Evolutionary conservation across 2,888 invertebrate genomes (phyloP), one percentile per base, ranked within the genome.

Genomic region (Clepsis dumicolana): DNA sequence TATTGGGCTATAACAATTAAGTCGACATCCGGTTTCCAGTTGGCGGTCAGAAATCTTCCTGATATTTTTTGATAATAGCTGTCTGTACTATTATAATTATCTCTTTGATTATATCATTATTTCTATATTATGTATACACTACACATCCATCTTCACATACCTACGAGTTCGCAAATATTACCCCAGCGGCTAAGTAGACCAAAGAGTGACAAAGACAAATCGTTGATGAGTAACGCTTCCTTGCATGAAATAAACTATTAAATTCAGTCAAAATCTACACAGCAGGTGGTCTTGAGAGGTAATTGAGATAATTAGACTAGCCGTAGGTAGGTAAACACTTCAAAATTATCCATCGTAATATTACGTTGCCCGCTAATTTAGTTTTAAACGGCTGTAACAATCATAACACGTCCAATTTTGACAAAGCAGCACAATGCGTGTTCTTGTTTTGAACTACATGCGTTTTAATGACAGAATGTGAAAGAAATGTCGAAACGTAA

Each of bases 401-500:
- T 59, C 57, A 65, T 65, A 59, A 38, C 65, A 59, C 65, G 14
- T 64, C 52, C 64, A 59, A 59, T 68, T 68, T n/a, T 52, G 16
- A 64, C 52, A 59, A 64, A 52, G 64, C 64, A 64, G 16, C 38
- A 71, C 72, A 70, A 71, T 67, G 69, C 61, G 62, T 68, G 74
- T 70, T 73, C 73, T 74, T 64, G 70, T 74, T 76, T 74, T 70
- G 71, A 72, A 72, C 52, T 52, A 72, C 73, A 72, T 50, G 60
- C 68, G 65, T 71, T 66, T 71, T 60, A 73, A 73, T 71, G 64
- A 65, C 53, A 64, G 52, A 63, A 35, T 65, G 64, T 57, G 63
- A 74, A 72, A 74, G 74, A 74, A 74, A 76, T 76, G 73, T 72
- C 70, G 74, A 74, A 73, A 76, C 71, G 32, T 65, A 76, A 65